phyloP scores from a whole-genome alignment of 2,113 vertebrate species.

The Crotalus horridus region DNA sequence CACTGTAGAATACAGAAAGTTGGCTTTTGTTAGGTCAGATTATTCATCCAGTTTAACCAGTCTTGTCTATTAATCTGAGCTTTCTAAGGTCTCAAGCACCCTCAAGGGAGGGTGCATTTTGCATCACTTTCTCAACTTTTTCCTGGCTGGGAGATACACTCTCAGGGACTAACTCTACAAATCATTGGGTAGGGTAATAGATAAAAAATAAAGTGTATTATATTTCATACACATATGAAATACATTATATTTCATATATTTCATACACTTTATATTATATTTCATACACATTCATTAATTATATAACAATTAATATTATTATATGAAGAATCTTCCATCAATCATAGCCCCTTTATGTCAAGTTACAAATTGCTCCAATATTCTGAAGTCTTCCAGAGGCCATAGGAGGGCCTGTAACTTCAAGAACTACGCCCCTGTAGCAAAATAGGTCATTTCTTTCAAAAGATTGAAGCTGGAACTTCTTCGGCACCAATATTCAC shows the following conservation, averaged over 20 bases:
- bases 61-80: neutral
- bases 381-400: neutral
- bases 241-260: too few relatives aligned
- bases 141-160: neutral
- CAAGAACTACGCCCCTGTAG: neutral
- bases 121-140: neutral
- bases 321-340: neutral
- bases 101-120: neutral
- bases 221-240: neutral
- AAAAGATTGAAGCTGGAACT: neutral
- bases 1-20: neutral
- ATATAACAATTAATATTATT: neutral
- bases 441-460: neutral
- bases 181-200: neutral
- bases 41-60: neutral
- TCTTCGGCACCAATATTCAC: neutral
- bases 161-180: neutral
- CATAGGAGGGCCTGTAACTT: neutral
- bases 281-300: neutral
- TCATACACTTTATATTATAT: neutral
- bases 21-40: neutral
- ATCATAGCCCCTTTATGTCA: neutral
- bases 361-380: neutral
- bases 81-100: neutral
- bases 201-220: neutral